These are phyloP conservation scores for Anoplius nigerrimus DNA, from an alignment of 2,888 invertebrate genomes.

Conservation along the genomic window DNA sequence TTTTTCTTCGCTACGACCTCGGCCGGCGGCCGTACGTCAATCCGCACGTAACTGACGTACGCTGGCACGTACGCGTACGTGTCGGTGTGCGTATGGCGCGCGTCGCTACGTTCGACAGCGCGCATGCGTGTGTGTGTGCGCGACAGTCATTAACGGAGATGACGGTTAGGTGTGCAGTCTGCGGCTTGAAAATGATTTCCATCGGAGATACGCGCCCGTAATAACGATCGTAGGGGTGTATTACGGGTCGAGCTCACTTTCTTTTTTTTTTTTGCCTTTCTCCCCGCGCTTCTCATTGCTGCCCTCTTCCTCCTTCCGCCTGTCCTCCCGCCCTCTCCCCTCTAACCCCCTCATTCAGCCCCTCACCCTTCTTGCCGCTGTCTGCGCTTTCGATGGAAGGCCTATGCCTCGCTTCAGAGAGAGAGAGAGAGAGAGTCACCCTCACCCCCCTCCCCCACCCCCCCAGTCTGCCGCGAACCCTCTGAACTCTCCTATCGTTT, in stretches of 20 bases:
- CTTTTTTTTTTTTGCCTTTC: constrained; percentile 22
- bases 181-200: constrained; percentile 61
- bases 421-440: constrained; percentile 2
- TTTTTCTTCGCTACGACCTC: neutral
- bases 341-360: neutral
- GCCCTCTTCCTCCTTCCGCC: neutral
- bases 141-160: constrained; percentile 67
- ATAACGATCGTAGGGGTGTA: constrained; percentile 59
- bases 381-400: constrained; percentile 3
- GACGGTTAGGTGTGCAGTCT: constrained; percentile 58
- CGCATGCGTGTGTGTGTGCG: constrained; percentile 29
- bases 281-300: constrained; percentile 21
- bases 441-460: neutral
- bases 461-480: neutral
- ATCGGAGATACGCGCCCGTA: constrained; percentile 45
- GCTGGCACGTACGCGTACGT: neutral
- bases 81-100: neutral
- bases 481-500: neutral
- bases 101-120: neutral
- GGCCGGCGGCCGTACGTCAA: too few relatives aligned
- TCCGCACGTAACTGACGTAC: too few relatives aligned
- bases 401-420: neutral
- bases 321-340: neutral
- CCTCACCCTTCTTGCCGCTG: neutral
- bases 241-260: constrained; percentile 36